Evolutionary conservation across 2,113 vertebrate species (phyloP), one percentile per base, ranked within the genome.

Genomic region (Corythornis vintsioides): DNA sequence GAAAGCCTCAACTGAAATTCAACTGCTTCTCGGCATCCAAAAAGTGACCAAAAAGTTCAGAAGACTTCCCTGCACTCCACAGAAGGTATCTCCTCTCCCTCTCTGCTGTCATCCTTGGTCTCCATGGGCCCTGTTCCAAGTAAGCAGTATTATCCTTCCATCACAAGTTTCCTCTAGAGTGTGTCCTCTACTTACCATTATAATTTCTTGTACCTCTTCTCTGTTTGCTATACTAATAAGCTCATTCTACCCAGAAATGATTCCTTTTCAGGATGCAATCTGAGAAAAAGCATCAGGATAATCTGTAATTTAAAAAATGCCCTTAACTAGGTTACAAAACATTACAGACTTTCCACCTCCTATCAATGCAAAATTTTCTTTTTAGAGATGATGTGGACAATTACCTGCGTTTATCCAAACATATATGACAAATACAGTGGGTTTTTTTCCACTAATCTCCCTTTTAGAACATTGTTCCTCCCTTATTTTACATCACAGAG

Each of bases 101-200:
- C 40, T 75, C 63, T 66, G 8, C 18, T 70, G 4, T 66, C 13
- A 28, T 70, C 31, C 28, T 42, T 33, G 15, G 38, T 45, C 5
- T 33, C 18, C 22, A 6, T 33, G 4, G 87, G 19, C 14, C 21
- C 7, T 13, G 11, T 21, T 76, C 20, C n/a, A 85, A 35, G 42
- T 52, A 53, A 42, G 25, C 24, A 45, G 3, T 50, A 14, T 38
- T 67, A 29, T 56, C 40, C 16, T 86, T 78, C 38, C 22, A 24
- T 53, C 48, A 42, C 22, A 70, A n/a, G 6, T 65, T 80, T 72
- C 48, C 18, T 63, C 76, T 78, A 18, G 69, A 67, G 15, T 38
- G 1, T 77, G 35, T 13, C 21, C 7, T 50, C 29, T 57, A n/a
- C 11, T n/a, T 67, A 45, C 57, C 1, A 0, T 56, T 24, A 50